These are phyloP conservation scores for Carterocephalus palaemon DNA, from an alignment of 2,888 invertebrate species.

Conservation along the genomic window DNA sequence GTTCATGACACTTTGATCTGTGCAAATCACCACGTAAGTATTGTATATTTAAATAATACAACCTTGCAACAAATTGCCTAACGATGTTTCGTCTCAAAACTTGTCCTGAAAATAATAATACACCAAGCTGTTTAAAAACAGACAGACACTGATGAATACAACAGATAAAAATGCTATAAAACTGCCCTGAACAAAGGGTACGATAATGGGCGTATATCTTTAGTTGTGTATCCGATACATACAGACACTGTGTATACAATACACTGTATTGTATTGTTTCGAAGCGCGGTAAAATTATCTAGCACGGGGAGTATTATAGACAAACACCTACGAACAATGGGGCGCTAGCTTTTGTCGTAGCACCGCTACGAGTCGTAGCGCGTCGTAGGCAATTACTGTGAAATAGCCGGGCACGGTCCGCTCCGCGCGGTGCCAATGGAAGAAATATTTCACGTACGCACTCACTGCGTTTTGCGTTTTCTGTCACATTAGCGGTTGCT, in stretches of 20 bases:
- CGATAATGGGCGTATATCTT: constrained; percentile 23
- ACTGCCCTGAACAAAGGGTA: constrained; percentile 19
- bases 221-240: constrained; percentile 24
- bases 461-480: no score
- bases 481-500: no score
- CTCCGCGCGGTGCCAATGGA: neutral
- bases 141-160: constrained; percentile 7
- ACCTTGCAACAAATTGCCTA: no score
- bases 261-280: constrained; percentile 27
- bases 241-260: no score
- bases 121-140: neutral
- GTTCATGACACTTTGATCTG: no score
- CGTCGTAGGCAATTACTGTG: constrained; percentile 23
- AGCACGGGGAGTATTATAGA: constrained; percentile 24
- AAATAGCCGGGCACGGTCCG: constrained; percentile 17
- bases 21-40: no score
- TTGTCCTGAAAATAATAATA: no score
- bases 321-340: constrained; percentile 21
- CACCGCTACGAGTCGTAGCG: constrained; percentile 23
- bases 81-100: no score
- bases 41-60: no score
- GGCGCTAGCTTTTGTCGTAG: constrained; percentile 20
- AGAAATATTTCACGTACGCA: neutral
- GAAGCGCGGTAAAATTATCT: constrained; percentile 25
- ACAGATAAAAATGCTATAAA: constrained; percentile 17